Percentiles rank a stretch among this genome's conserved stretches.
Conservation (phyloP, 1,140 invertebrate species). For the Microplitis demolitor region DNA sequence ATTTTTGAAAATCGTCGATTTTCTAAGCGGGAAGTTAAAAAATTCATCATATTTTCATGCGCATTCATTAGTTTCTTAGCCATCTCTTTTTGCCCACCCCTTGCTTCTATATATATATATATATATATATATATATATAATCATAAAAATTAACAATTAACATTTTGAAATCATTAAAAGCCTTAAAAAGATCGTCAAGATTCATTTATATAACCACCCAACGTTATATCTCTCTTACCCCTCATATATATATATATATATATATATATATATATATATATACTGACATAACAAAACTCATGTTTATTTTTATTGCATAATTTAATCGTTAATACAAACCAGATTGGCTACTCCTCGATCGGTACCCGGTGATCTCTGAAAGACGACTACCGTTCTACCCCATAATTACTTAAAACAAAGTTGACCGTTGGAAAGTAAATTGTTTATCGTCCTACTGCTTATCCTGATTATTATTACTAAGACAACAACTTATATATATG, state of each 20-base stretch:
- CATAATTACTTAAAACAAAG: constrained; percentile 23
- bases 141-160: not conserved
- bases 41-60: too few species aligned
- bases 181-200: too few species aligned
- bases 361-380: too few species aligned
- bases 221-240: not conserved
- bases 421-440: constrained; percentile 16
- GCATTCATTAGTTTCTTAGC: too few species aligned
- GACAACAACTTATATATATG: too few species aligned
- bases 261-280: not conserved
- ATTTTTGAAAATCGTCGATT: too few species aligned
- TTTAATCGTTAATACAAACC: constrained; percentile 22
- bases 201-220: not conserved
- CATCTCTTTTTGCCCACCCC: too few species aligned
- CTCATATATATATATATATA: too few species aligned
- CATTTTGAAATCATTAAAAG: not conserved
- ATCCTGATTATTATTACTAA: too few species aligned
- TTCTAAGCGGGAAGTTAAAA: too few species aligned
- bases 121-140: not conserved
- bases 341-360: not conserved
- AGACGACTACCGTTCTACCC: not conserved
- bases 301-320: constrained; percentile 18
- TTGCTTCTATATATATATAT: too few species aligned
- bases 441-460: not conserved
- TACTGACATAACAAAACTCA: too few species aligned